Evolutionary conservation across 2,113 vertebrate species (phyloP).

Genomic region (Hypomesus transpacificus): DNA sequence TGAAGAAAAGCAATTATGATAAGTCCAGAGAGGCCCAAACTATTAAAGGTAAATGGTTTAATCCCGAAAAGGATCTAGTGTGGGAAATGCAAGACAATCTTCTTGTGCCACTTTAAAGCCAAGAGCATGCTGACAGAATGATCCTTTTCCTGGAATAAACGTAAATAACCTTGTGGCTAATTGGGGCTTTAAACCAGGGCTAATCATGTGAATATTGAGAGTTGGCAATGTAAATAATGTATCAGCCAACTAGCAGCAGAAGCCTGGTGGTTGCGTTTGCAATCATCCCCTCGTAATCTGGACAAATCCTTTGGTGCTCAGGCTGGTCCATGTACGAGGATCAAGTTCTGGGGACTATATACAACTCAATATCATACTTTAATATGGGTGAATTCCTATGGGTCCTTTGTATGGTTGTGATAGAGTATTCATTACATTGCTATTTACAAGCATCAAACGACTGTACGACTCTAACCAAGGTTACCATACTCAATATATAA

Average conservation of each 20-base stretch:
- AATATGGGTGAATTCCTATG: too few relatives aligned
- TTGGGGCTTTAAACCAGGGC: constrained; percentile 16
- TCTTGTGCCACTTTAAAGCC: constrained; percentile 32
- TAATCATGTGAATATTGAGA: constrained; percentile 50
- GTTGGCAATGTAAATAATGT: constrained; percentile 58
- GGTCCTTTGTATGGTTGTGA: too few relatives aligned
- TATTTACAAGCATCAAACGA: background rate
- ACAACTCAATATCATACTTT: too few relatives aligned
- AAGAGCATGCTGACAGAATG: constrained; percentile 23
- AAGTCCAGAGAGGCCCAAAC: constrained; percentile 7
- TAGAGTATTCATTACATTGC: background rate
- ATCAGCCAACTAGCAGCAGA: constrained; percentile 9
- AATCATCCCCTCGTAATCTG: too few relatives aligned
- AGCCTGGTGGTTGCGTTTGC: too few relatives aligned
- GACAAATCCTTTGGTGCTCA: background rate
- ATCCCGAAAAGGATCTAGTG: too few relatives aligned
- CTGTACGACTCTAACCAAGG: background rate
- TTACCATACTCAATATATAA: background rate
- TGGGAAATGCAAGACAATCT: background rate
- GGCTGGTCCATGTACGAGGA: too few relatives aligned
- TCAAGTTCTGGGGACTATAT: too few relatives aligned
- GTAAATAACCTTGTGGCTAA: constrained; percentile 39
- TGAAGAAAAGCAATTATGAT: constrained; percentile 24
- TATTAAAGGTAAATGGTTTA: constrained; percentile 14
- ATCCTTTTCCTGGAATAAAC: constrained; percentile 16